Evolutionary conservation across 2,113 vertebrate species (phyloP), one percentile per base, ranked within the genome.

Genomic region (Tachysurus fulvidraco): DNA sequence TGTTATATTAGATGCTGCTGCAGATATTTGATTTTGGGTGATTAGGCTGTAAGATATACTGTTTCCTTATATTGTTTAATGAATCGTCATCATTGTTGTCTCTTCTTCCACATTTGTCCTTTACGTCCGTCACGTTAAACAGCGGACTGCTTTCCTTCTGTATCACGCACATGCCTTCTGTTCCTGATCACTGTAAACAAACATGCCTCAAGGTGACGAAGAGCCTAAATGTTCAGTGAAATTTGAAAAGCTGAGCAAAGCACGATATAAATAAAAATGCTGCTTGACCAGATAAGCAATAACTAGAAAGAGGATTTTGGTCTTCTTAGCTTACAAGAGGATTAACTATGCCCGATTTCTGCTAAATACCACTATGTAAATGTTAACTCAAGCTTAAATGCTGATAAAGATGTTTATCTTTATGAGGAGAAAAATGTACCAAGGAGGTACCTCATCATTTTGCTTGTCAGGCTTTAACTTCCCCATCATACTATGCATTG

Each of bases 401-500:
- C 36, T 8, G 25, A 81, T 62, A 85, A 41, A 67, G 71, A 81
- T 55, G 52, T 28, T 83, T 69, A 65, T 81, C 30, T 6, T 28
- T 84, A 81, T 81, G 69, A 89, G 81, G 84, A 86, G 52, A 19
- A 74, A 73, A 74, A 79, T 13, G 52, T 64, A 73, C 79, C 83
- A 79, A 5, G 67, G 76, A 74, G 64, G n/a, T 86, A 81, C 59
- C 69, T 76, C 79, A 83, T 88, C 69, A 81, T 83, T 88, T 88
- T 86, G 28, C 55, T 76, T 86, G 84, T 89, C 76, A 86, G 41
- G 52, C 25, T 85, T 74, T 88, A 86, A 86, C 64, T 79, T 86
- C 77, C 30, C 67, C 77, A 88, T 89, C 86, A 90, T 65, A 62
- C 52, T 83, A 55, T 69, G 69, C 81, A 76, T 90, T 73, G 76